Conservation (phyloP, 2,888 invertebrate genomes). For the Dicyrtomina minuta region DNA sequence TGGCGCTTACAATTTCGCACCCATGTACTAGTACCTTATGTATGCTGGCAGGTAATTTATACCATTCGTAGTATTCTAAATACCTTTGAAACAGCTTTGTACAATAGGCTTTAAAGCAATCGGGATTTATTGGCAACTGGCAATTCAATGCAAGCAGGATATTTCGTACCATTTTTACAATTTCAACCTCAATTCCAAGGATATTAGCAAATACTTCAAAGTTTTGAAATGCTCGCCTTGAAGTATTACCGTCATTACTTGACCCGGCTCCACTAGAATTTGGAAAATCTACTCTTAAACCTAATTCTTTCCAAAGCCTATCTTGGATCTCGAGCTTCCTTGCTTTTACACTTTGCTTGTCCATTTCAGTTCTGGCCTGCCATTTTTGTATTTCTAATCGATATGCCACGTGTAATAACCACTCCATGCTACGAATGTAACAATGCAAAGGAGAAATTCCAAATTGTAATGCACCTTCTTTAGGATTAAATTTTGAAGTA, state of each 20-base stretch:
- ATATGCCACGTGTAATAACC: slow-evolving; percentile 17
- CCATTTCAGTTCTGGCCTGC: background rate
- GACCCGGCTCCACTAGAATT: background rate
- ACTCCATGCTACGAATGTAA: slow-evolving; percentile 21
- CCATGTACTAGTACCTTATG: slow-evolving; percentile 12
- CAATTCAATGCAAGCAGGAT: background rate
- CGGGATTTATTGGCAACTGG: slow-evolving; percentile 6
- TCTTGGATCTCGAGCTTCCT: background rate
- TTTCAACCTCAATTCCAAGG: slow-evolving; percentile 3
- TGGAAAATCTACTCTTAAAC: slow-evolving; percentile 8
- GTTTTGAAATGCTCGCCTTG: slow-evolving; percentile 5
- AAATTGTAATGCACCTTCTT: background rate
- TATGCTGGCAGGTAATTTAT: too few species aligned
- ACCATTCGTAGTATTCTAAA: too few species aligned
- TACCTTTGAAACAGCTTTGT: too few species aligned
- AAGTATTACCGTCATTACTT: slow-evolving; percentile 13
- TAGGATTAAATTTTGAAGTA: too few species aligned
- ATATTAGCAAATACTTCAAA: background rate
- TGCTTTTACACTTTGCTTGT: background rate
- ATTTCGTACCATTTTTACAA: background rate
- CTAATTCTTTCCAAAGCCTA: background rate
- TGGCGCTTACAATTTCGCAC: background rate
- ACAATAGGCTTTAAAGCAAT: too few species aligned
- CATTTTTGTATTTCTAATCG: background rate
- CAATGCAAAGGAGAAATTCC: slow-evolving; percentile 17